A percentile compares a stretch with the other conserved stretches of the same genome.
Conservation (phyloP, 1,140 invertebrate species). For the Cylas formicarius region DNA sequence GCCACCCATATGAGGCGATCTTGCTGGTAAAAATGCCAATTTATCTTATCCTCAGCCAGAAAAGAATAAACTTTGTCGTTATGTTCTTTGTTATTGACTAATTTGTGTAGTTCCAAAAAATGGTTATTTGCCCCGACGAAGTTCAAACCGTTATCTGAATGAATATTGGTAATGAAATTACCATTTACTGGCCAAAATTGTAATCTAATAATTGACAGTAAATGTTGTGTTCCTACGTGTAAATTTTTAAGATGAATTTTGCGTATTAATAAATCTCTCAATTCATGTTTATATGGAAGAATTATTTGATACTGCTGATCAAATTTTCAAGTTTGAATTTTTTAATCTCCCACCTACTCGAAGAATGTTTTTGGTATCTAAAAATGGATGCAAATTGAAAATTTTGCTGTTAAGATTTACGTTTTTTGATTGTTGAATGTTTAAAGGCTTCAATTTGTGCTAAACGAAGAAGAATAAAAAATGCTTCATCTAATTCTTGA, state of each 20-base stretch:
- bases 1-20: no score
- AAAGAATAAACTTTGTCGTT: slow-evolving; percentile 28
- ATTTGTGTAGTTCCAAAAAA: slow-evolving; percentile 2
- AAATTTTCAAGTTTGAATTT: slow-evolving; percentile 27
- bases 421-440: no score
- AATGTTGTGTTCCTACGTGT: slow-evolving; percentile 16
- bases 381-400: slow-evolving; percentile 31
- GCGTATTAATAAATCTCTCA: slow-evolving; percentile 26
- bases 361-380: slow-evolving; percentile 37
- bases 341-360: slow-evolving; percentile 42
- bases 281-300: slow-evolving; percentile 23
- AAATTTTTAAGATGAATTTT: slow-evolving; percentile 20
- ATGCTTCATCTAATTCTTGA: no score
- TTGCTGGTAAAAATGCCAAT: no score
- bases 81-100: neutral
- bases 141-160: slow-evolving; percentile 37
- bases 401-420: no score
- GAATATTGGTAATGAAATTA: slow-evolving; percentile 20
- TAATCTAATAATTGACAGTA: slow-evolving; percentile 4
- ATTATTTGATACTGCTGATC: slow-evolving; percentile 30
- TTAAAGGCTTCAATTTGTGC: no score
- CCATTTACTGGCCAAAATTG: slow-evolving; percentile 28
- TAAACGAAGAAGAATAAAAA: no score
- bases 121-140: slow-evolving; percentile 31
- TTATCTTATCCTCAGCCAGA: slow-evolving; percentile 56